phyloP scores from a whole-genome alignment of 2,797 vertebrate species.

The Hippoglossus hippoglossus region DNA sequence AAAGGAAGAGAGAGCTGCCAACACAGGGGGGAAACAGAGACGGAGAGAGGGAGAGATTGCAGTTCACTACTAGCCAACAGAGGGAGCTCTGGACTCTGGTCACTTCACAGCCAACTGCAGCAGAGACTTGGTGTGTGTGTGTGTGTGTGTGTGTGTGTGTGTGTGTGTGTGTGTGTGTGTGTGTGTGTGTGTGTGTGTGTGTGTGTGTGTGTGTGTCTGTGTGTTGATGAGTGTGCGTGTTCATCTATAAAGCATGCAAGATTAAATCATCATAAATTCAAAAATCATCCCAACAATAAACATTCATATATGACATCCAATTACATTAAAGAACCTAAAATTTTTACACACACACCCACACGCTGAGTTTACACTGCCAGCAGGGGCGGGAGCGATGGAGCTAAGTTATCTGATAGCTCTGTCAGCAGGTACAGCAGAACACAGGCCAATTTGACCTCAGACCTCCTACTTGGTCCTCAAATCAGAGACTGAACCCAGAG shows the following conservation, averaged over 20 bases:
- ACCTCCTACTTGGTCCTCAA: slow-evolving; percentile 39
- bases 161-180: background rate
- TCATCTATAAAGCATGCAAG: background rate
- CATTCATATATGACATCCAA: slow-evolving; percentile 19
- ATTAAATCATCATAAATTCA: slow-evolving; percentile 28
- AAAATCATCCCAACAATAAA: slow-evolving; percentile 22
- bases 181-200: background rate
- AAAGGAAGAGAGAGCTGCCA: slow-evolving; percentile 8
- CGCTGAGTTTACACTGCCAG: slow-evolving; percentile 17
- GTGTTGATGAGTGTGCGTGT: slow-evolving; percentile 17
- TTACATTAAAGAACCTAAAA: slow-evolving; percentile 21
- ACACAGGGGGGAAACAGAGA: background rate
- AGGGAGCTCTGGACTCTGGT: slow-evolving; percentile 96
- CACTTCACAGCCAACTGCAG: slow-evolving; percentile 58
- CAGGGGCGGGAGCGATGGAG: slow-evolving; percentile 43
- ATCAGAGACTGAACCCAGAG: slow-evolving; percentile 34
- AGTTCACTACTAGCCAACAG: slow-evolving; percentile 91
- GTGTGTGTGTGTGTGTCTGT: background rate
- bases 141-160: slow-evolving; percentile 2
- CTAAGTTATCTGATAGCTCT: slow-evolving; percentile 65
- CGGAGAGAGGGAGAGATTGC: slow-evolving; percentile 60
- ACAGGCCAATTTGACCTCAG: slow-evolving; percentile 62
- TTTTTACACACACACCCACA: background rate
- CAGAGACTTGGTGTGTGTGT: slow-evolving; percentile 9
- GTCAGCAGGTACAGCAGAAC: slow-evolving; percentile 62